A percentile compares a stretch with the other conserved stretches of the same genome.
phyloP scores from a whole-genome alignment of 2,888 invertebrate genomes.

The Drosophila recens region DNA sequence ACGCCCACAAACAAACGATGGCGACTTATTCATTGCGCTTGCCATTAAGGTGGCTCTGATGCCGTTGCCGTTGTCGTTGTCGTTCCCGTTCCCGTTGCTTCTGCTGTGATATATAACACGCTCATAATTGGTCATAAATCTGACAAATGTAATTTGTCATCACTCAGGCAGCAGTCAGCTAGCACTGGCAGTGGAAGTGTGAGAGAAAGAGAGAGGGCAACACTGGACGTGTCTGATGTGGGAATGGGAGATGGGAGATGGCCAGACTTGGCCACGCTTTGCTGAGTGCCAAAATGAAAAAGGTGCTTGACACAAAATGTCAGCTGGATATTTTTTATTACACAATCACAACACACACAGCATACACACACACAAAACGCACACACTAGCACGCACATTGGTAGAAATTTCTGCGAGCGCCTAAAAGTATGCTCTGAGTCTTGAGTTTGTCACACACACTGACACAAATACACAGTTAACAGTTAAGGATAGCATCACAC shows the following conservation, averaged over 20 bases:
- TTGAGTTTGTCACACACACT: conserved; percentile 40
- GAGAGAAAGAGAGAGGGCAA: background rate
- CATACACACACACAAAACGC: conserved; percentile 23
- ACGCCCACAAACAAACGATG: conserved; percentile 75
- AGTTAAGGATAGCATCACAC: conserved; percentile 49
- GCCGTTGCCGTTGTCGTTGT: conserved; percentile 40
- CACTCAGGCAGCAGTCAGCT: conserved; percentile 77
- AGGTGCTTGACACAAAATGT: conserved; percentile 82
- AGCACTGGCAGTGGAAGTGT: background rate
- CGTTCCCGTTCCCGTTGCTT: conserved; percentile 19
- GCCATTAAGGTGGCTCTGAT: conserved; percentile 77
- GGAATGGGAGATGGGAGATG: conserved; percentile 21
- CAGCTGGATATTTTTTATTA: conserved; percentile 81
- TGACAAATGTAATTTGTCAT: conserved; percentile 84
- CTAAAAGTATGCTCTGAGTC: conserved; percentile 58
- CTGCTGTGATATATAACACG: conserved; percentile 83
- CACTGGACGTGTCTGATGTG: conserved; percentile 8
- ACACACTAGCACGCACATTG: conserved; percentile 17
- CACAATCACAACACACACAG: conserved; percentile 69
- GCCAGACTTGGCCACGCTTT: conserved; percentile 59
- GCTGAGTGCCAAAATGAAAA: conserved; percentile 80
- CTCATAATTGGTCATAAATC: conserved; percentile 85
- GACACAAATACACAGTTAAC: conserved; percentile 23
- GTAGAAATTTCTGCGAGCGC: conserved; percentile 40
- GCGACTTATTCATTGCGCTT: conserved; percentile 80